Conservation (phyloP, 2,113 vertebrate species). For the Electrona antarctica region DNA sequence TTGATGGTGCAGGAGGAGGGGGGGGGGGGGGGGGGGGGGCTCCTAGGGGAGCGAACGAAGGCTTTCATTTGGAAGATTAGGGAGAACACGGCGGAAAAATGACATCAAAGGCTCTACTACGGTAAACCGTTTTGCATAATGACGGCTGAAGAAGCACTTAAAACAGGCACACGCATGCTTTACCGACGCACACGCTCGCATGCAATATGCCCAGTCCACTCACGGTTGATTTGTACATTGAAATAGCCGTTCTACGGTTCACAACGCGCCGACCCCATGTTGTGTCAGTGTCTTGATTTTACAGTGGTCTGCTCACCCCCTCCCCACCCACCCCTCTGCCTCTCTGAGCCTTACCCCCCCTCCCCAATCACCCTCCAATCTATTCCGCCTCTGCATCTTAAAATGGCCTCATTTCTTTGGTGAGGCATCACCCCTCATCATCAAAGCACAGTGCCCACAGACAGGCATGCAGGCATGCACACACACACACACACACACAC, state of each 20-base stretch:
- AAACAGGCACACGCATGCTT: background rate
- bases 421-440: conserved; percentile 22
- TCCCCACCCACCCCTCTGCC: background rate
- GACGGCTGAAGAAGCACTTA: conserved; percentile 1
- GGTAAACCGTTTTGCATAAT: conserved; percentile 49
- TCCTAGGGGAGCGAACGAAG: too few relatives aligned
- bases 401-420: conserved; percentile 9
- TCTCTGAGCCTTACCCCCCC: background rate
- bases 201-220: background rate
- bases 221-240: background rate
- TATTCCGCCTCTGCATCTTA: conserved; percentile 4
- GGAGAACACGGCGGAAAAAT: conserved; percentile 26
- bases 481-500: too few relatives aligned
- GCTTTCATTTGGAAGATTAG: conserved; percentile 59
- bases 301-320: background rate
- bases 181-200: conserved; percentile 6
- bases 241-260: background rate
- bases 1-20: conserved; percentile 11
- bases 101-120: conserved; percentile 39
- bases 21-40: background rate
- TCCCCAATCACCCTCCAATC: background rate
- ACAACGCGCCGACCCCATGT: too few relatives aligned
- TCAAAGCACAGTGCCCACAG: conserved; percentile 19
- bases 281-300: too few relatives aligned
- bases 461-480: background rate